A percentile compares a stretch with the other conserved stretches of the same genome.
These are phyloP conservation scores for Gymnorhina tibicen DNA, from an alignment of 2,113 vertebrate genomes.

Conservation along the genomic window DNA sequence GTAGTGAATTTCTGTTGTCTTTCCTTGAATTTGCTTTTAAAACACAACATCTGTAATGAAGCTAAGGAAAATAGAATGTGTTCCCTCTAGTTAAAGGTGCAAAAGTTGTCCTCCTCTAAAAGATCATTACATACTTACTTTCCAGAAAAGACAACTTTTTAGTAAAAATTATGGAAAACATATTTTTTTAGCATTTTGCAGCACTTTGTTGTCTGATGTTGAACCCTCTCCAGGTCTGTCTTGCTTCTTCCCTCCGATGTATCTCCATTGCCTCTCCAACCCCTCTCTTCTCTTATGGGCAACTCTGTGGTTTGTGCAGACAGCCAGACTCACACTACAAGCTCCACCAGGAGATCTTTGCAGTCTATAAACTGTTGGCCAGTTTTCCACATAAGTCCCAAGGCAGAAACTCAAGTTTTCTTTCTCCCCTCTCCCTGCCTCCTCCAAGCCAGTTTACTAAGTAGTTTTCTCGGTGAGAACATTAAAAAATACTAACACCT, in stretches of 20 bases:
- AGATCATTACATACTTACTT: background rate
- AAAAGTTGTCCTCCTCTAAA: background rate
- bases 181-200: background rate
- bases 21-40: background rate
- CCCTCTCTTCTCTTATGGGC: background rate
- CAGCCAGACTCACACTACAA: background rate
- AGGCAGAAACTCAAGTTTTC: background rate
- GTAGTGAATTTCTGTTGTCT: background rate
- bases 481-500: constrained; percentile 53
- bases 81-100: background rate
- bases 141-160: background rate
- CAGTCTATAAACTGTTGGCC: background rate
- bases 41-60: background rate
- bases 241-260: background rate
- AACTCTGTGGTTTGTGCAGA: background rate
- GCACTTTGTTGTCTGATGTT: background rate
- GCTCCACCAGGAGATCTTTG: background rate
- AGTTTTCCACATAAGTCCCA: background rate
- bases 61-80: background rate
- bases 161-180: background rate
- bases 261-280: background rate
- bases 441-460: background rate
- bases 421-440: background rate
- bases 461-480: constrained; percentile 37
- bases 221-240: background rate